phyloP scores from a whole-genome alignment of 2,888 invertebrate species.

The Drosophila paucipuncta region DNA sequence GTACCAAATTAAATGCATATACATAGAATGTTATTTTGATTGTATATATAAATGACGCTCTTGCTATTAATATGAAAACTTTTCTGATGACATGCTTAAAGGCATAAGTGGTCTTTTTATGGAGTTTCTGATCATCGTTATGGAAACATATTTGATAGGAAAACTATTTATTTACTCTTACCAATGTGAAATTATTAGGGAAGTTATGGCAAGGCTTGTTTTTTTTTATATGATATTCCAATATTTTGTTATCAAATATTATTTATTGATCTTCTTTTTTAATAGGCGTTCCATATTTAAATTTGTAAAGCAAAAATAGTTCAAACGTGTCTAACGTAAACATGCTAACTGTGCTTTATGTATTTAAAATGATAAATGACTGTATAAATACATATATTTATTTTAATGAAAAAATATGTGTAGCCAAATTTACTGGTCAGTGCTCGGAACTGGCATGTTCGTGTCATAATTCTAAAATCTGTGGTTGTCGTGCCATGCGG shows the following conservation, averaged over 20 bases:
- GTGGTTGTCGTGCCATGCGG: slow-evolving; percentile 61
- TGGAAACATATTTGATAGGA: neutral
- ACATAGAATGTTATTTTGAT: slow-evolving; percentile 8
- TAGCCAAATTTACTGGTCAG: slow-evolving; percentile 48
- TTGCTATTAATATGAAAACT: neutral
- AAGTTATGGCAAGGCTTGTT: neutral
- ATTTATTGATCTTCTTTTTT: neutral
- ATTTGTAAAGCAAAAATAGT: slow-evolving; percentile 5
- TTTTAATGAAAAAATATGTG: slow-evolving; percentile 54
- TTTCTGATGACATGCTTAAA: neutral
- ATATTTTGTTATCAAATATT: neutral
- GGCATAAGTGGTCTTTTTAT: neutral
- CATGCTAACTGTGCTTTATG: neutral
- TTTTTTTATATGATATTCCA: neutral
- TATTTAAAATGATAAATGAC: slow-evolving; percentile 16
- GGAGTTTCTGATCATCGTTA: neutral
- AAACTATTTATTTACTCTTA: neutral
- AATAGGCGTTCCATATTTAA: neutral
- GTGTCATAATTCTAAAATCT: slow-evolving; percentile 73
- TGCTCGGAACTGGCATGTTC: slow-evolving; percentile 44
- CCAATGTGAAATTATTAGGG: neutral
- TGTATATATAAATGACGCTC: neutral
- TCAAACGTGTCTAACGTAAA: neutral
- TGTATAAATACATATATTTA: slow-evolving; percentile 14
- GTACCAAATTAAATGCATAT: slow-evolving; percentile 44